phyloP scores from a whole-genome alignment of 2,797 vertebrate species.

The Darevskia mixta region DNA sequence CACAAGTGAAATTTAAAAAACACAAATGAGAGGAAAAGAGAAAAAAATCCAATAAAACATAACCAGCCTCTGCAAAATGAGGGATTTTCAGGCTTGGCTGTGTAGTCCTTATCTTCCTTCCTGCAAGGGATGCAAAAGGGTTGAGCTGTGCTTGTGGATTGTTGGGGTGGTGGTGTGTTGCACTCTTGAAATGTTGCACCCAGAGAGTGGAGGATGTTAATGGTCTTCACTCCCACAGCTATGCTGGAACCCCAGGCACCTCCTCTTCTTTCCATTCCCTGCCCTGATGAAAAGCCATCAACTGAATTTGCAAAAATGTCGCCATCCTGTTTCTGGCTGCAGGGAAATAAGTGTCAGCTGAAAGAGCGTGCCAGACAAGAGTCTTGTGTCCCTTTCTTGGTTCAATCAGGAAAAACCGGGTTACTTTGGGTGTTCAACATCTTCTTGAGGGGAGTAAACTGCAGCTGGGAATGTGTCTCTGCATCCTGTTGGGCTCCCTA shows the following conservation, averaged over 20 bases:
- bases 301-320: background rate
- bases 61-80: slow-evolving; percentile 36
- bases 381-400: background rate
- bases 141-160: background rate
- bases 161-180: background rate
- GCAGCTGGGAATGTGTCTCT: background rate
- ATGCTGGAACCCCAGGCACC: background rate
- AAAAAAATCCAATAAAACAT: slow-evolving; percentile 9
- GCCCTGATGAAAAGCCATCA: background rate
- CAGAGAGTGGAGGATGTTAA: background rate
- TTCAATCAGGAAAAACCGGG: background rate
- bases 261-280: background rate
- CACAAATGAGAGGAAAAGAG: slow-evolving; percentile 19
- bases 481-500: background rate
- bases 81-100: slow-evolving; percentile 24
- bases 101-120: background rate
- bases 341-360: background rate
- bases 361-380: too few relatives aligned
- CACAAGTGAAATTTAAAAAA: slow-evolving; percentile 30
- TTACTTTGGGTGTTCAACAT: background rate
- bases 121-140: background rate
- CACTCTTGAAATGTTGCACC: background rate
- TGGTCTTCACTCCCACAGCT: background rate
- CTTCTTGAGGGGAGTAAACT: background rate
- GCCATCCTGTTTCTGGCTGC: background rate